Evolutionary conservation across 2,888 invertebrate species (phyloP), one percentile per base, ranked within the genome.

Genomic region (Drosophila tripunctata): DNA sequence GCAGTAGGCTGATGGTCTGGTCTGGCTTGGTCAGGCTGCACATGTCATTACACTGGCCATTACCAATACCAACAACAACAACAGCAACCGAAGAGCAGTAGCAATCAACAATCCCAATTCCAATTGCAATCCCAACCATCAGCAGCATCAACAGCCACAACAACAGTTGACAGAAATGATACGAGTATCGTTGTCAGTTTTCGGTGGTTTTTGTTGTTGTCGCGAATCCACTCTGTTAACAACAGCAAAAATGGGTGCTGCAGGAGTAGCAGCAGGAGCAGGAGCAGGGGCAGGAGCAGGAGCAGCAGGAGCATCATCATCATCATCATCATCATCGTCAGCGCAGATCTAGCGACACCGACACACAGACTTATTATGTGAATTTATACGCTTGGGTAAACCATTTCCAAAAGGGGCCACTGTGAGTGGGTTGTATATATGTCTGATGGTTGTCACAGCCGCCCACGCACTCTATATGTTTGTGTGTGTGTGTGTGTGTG

Each of bases 311-410:
- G 40, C 40, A 45, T 21, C 58, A 67, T 58, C 81, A 80, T 67
- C 78, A 78, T 60, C 74, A 67, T 54, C 86, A 70, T 44, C 79
- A 78, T 64, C 82, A 64, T 58, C 48, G 63, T 31, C 21, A 43
- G 50, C 67, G 51, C 50, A 75, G 69, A 58, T 71, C 65, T 58
- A 30, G 57, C 70, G 65, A 56, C 72, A 71, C 65, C 69, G 65
- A 73, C 74, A 74, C 74, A 65, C 85, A 78, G 74, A 77, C 81
- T 87, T 81, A 81, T 81, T 81, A 81, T 81, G 82, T 77, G 80
- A 81, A 81, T 81, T 81, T 81, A 81, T 81, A 87, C 81, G 80
- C 82, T 74, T 84, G 70, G 81, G 70, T 66, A 66, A 70, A 56
- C 78, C 61, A 62, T 69, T 55, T 31, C 58, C 36, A 44, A 33